phyloP scores from a whole-genome alignment of 2,113 vertebrate species.

The Epinephelus cyanopodus region DNA sequence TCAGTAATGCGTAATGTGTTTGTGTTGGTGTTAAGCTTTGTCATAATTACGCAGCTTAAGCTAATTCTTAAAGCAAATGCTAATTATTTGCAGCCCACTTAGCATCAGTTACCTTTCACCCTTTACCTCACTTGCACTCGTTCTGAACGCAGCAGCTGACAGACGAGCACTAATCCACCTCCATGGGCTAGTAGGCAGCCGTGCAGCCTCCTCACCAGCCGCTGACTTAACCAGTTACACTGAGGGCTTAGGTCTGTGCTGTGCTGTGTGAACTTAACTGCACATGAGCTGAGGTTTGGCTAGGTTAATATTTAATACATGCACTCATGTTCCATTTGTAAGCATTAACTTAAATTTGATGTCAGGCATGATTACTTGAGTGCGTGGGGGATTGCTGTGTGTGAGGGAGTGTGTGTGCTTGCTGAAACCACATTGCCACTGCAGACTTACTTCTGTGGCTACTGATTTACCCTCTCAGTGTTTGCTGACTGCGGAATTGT shows the following conservation, averaged over 20 bases:
- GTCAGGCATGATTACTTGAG: slow-evolving; percentile 45
- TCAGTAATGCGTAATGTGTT: slow-evolving; percentile 20
- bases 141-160: slow-evolving; percentile 30
- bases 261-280: slow-evolving; percentile 22
- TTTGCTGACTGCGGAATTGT: slow-evolving; percentile 51
- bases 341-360: slow-evolving; percentile 59
- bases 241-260: slow-evolving; percentile 1
- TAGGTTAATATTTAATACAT: slow-evolving; percentile 68
- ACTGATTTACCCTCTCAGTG: slow-evolving; percentile 30
- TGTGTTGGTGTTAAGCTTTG: slow-evolving; percentile 21
- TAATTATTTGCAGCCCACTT: slow-evolving; percentile 46
- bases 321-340: slow-evolving; percentile 66
- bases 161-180: slow-evolving; percentile 42
- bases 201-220: slow-evolving; percentile 20
- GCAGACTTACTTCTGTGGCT: slow-evolving; percentile 31
- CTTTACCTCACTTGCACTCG: slow-evolving; percentile 35
- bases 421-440: slow-evolving; percentile 7
- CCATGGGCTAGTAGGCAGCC: slow-evolving; percentile 7
- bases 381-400: slow-evolving; percentile 26
- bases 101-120: slow-evolving; percentile 46
- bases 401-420: slow-evolving; percentile 2
- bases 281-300: slow-evolving; percentile 35
- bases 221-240: slow-evolving; percentile 28
- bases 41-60: slow-evolving; percentile 42
- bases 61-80: slow-evolving; percentile 29